These are phyloP conservation scores for Pycnonotus jocosus DNA, from an alignment of 2,113 vertebrate genomes.

Conservation along the genomic window DNA sequence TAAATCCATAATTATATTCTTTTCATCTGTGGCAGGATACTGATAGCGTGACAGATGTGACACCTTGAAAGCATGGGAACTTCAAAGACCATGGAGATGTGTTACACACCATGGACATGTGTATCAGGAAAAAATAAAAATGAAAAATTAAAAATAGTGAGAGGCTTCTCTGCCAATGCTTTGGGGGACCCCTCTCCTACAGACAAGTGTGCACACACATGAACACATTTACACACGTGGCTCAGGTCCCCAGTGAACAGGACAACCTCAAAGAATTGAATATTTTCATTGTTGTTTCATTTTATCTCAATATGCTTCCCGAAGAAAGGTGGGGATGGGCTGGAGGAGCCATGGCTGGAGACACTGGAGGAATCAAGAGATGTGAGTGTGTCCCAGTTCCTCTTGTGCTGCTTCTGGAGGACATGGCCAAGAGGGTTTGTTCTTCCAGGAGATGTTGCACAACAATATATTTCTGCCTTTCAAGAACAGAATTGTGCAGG, in stretches of 20 bases:
- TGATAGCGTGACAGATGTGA: conserved; percentile 11
- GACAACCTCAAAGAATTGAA: background rate
- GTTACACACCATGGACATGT: conserved; percentile 23
- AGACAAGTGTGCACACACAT: background rate
- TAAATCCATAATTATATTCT: conserved; percentile 65
- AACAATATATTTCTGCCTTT: background rate
- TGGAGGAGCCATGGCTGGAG: background rate
- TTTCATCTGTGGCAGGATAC: conserved; percentile 44
- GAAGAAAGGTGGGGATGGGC: background rate
- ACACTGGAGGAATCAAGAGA: background rate
- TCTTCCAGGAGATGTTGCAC: background rate
- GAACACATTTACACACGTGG: accelerated
- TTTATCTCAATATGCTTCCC: background rate
- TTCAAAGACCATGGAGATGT: conserved; percentile 45
- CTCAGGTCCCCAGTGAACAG: background rate
- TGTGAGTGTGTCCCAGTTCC: accelerated
- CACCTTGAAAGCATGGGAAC: conserved; percentile 50
- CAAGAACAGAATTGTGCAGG: background rate
- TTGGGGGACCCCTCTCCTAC: background rate
- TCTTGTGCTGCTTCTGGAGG: background rate
- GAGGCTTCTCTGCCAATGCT: background rate
- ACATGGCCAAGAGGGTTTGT: background rate
- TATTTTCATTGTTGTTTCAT: background rate
- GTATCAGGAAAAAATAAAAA: background rate
- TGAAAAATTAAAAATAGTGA: background rate